A percentile compares a stretch with the other conserved stretches of the same genome.
phyloP scores from a whole-genome alignment of 1,140 invertebrate genomes.

The Diabrotica undecimpunctata region DNA sequence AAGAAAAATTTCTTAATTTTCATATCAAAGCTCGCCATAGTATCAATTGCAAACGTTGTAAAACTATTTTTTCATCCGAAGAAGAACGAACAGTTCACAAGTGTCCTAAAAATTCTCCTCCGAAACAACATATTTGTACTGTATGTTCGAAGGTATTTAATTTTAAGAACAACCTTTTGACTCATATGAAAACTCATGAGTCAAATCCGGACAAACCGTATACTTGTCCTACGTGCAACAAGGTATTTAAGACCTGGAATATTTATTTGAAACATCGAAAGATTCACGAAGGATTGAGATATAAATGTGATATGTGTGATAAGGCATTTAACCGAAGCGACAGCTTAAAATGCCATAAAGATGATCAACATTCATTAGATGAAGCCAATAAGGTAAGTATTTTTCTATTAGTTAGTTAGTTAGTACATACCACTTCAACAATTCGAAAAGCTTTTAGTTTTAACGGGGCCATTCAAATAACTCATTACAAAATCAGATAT shows the following conservation, averaged over 20 bases:
- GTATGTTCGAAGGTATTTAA: conserved; percentile 43
- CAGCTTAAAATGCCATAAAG: conserved; percentile 32
- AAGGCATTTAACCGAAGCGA: conserved; percentile 39
- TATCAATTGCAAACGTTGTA: conserved; percentile 33
- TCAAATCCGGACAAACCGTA: conserved; percentile 21
- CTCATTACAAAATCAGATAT: no score
- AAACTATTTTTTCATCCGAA: conserved; percentile 28
- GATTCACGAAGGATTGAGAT: conserved; percentile 34
- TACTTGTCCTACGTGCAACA: conserved; percentile 40
- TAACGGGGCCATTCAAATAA: no score
- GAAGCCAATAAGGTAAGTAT: background rate
- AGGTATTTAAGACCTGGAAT: conserved; percentile 30
- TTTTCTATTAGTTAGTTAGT: no score
- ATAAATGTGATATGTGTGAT: conserved; percentile 40
- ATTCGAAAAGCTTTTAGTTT: no score
- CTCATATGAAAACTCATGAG: conserved; percentile 39
- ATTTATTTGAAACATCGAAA: conserved; percentile 35
- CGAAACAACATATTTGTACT: conserved; percentile 33
- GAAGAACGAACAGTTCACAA: conserved; percentile 32
- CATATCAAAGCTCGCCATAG: conserved; percentile 39
- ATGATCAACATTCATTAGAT: background rate
- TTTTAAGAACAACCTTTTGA: conserved; percentile 31
- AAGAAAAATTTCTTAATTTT: conserved; percentile 40
- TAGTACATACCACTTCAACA: no score
- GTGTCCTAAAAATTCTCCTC: conserved; percentile 25